Base-by-base conservation (phyloP, 2,113 vertebrate genomes). In the Thunnus maccoyii region DNA sequence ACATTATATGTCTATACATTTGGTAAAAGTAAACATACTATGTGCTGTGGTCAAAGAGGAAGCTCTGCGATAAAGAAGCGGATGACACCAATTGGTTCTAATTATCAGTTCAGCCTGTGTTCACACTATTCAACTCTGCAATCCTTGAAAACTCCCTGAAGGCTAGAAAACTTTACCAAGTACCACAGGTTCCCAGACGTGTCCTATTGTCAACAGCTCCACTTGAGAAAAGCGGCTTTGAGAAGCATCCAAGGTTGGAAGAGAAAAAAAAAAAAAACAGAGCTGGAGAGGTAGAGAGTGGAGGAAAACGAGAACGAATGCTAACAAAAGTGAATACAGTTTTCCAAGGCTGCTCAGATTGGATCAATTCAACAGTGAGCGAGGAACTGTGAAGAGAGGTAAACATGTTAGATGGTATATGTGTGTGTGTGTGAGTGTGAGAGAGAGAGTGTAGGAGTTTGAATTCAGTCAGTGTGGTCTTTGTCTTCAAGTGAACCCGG, bases 281-380 rank as follows among this genome's bases (percentile, higher is more conserved):
- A 27, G 54, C 7, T 54, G 46, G 64, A 82, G 88, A 72, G 78
- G 57, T 22, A 60, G 70, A 61, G 61, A 62, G 76, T 4, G 62
- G 67, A 86, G 71, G 75, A 32, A 77, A 51, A 54, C 1, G 15
- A 50, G 71, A 72, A 76, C 78, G 66, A 88, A 85, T 75, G 80
- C 63, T 0, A 80, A 82, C 74, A 77, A 66, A 85, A 71, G 69
- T 76, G 83, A 90, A 89, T 86, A 72, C 56, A 66, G 69, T 82
- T 82, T 69, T 68, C 82, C 91, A 92, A 92, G 91, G 91, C 89
- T 91, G 91, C 86, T 86, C 78, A 80, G 82, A 80, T 86, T 69
- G 83, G 80, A 89, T 89, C 82, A 77, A 91, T 91, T 88, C 81
- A 88, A 73, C 80, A 2, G 44, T 0, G 73, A 76, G 36, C 69